A percentile compares a stretch with the other conserved stretches of the same genome.
phyloP scores from a whole-genome alignment of 2,113 vertebrate genomes.

The Vanacampus margaritifer region DNA sequence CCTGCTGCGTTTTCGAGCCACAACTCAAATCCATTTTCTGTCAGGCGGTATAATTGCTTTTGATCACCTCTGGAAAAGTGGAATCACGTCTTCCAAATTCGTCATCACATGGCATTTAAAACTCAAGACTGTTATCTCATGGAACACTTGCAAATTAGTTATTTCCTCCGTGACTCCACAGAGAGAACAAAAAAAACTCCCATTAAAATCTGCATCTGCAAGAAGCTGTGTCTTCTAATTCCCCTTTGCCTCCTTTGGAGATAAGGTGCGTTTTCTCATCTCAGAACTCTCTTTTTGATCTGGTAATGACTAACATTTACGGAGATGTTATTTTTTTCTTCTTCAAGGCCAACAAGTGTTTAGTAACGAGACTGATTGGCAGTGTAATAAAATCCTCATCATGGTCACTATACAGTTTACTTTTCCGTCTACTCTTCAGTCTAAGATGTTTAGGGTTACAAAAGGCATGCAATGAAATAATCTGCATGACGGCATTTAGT shows the following conservation, averaged over 20 bases:
- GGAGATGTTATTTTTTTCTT: background rate
- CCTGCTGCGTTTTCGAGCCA: background rate
- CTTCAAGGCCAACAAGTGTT: background rate
- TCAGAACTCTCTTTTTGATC: conserved; percentile 3
- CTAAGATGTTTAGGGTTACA: background rate
- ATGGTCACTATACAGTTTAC: background rate
- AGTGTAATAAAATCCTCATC: background rate
- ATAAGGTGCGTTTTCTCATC: background rate
- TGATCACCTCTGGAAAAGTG: conserved; percentile 3
- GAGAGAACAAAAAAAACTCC: background rate
- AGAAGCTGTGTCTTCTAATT: background rate
- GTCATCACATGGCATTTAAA: background rate
- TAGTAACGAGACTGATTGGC: background rate
- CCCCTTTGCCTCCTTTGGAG: background rate
- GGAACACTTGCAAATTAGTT: background rate
- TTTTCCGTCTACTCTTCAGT: background rate
- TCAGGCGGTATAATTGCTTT: conserved; percentile 2
- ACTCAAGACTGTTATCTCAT: background rate
- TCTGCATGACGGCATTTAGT: background rate
- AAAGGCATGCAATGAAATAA: no score
- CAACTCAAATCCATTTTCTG: conserved; percentile 2
- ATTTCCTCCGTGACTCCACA: background rate
- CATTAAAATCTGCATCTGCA: background rate
- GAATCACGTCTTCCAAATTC: background rate
- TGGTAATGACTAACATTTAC: background rate